These are phyloP conservation scores for Cyclophora albipunctata DNA, from an alignment of 2,888 invertebrate genomes.

Conservation along the genomic window DNA sequence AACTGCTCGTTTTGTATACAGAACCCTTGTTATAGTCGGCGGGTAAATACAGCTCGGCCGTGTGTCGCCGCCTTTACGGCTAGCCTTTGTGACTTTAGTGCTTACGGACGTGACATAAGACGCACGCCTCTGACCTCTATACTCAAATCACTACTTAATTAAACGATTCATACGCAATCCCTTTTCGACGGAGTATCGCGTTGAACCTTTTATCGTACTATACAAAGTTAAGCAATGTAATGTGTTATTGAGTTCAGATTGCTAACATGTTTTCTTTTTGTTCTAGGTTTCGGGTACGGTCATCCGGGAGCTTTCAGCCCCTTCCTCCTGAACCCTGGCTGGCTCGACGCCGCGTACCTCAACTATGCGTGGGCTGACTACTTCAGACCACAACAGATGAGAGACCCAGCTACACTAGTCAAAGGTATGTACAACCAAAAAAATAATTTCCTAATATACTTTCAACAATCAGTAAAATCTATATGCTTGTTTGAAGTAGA, in stretches of 20 bases:
- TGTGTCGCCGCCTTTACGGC: slow-evolving; percentile 71
- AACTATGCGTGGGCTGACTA: slow-evolving; percentile 85
- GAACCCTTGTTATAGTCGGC: slow-evolving; percentile 64
- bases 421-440: slow-evolving; percentile 65
- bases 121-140: slow-evolving; percentile 32
- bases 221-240: too few relatives aligned
- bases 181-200: background rate
- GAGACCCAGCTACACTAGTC: slow-evolving; percentile 64
- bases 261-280: slow-evolving; percentile 24
- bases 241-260: background rate
- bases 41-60: slow-evolving; percentile 62
- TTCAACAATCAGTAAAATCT: slow-evolving; percentile 3
- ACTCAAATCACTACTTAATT: slow-evolving; percentile 29
- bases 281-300: slow-evolving; percentile 85
- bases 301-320: slow-evolving; percentile 86
- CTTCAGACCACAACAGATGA: slow-evolving; percentile 74
- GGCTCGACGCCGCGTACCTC: slow-evolving; percentile 90
- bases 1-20: slow-evolving; percentile 69
- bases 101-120: slow-evolving; percentile 52
- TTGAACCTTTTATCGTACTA: background rate
- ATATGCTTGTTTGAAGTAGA: slow-evolving; percentile 25
- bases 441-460: too few relatives aligned
- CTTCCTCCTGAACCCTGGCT: slow-evolving; percentile 86
- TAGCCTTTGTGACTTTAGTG: slow-evolving; percentile 59
- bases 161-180: slow-evolving; percentile 28